Percentiles rank a stretch among this genome's conserved stretches.
phyloP scores from a whole-genome alignment of 2,797 vertebrate species.

The Aeoliscus strigatus region DNA sequence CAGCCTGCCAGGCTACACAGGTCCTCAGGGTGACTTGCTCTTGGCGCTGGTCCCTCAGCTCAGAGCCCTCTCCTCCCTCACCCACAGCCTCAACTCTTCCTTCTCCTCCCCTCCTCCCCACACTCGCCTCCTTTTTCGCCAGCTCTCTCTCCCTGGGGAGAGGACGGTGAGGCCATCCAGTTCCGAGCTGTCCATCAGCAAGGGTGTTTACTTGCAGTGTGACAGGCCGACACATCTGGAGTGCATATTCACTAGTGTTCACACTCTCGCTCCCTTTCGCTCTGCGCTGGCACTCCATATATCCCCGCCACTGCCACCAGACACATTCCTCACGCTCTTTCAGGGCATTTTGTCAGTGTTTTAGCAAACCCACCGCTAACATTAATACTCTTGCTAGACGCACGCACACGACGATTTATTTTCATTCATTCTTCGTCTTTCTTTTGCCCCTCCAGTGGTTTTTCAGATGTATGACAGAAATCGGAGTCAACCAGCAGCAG shows the following conservation, averaged over 20 bases:
- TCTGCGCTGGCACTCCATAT: slow-evolving; percentile 37
- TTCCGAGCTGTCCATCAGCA: slow-evolving; percentile 95
- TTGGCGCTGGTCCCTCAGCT: slow-evolving; percentile 72
- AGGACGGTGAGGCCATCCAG: slow-evolving; percentile 90
- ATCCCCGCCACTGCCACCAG: slow-evolving; percentile 89
- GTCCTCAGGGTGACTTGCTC: slow-evolving; percentile 83
- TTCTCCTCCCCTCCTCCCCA: slow-evolving; percentile 43
- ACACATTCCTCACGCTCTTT: slow-evolving; percentile 92
- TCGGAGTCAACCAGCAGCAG: slow-evolving; percentile 82
- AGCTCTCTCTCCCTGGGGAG: slow-evolving; percentile 57
- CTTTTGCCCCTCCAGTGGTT: slow-evolving; percentile 91
- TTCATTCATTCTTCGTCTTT: slow-evolving; percentile 53
- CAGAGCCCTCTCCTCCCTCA: slow-evolving; percentile 49
- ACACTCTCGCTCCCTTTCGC: slow-evolving; percentile 54
- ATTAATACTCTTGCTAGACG: slow-evolving; percentile 25
- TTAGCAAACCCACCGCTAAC: slow-evolving; percentile 77
- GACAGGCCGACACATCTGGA: slow-evolving; percentile 99
- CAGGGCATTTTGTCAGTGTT: slow-evolving; percentile 80
- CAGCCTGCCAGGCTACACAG: slow-evolving; percentile 86
- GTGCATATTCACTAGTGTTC: slow-evolving; percentile 91
- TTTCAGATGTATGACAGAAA: slow-evolving; percentile 99
- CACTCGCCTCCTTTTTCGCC: slow-evolving; percentile 53
- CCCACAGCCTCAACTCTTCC: slow-evolving; percentile 57
- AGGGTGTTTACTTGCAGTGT: slow-evolving; percentile 96
- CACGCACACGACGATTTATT: slow-evolving; percentile 49